phyloP scores from a whole-genome alignment of 2,113 vertebrate genomes.

The Zosterops borbonicus region DNA sequence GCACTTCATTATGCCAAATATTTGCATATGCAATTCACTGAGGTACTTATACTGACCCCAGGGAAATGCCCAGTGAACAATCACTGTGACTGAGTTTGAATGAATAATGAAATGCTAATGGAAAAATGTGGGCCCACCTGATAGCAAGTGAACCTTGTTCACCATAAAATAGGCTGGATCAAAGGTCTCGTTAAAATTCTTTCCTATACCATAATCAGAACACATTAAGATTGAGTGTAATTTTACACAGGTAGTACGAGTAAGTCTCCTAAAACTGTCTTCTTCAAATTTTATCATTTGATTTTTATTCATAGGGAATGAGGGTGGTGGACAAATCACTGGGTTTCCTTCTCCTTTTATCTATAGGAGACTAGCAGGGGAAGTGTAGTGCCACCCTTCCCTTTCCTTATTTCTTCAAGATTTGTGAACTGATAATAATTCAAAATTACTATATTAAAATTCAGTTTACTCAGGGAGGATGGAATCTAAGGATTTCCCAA shows the following conservation, averaged over 20 bases:
- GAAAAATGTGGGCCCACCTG: background rate
- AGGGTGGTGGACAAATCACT: background rate
- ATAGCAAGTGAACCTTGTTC: constrained; percentile 3
- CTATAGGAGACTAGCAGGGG: background rate
- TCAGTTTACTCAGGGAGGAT: background rate
- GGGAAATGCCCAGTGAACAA: background rate
- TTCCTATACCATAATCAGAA: background rate
- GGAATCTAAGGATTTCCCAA: background rate
- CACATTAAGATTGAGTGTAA: background rate
- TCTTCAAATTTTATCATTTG: background rate
- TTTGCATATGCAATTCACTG: constrained; percentile 21
- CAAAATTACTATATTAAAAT: background rate
- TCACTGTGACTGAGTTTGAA: background rate
- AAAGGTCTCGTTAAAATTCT: background rate
- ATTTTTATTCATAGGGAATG: background rate
- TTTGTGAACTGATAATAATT: constrained; percentile 2
- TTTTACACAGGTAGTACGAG: background rate
- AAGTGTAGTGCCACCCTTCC: constrained; percentile 23
- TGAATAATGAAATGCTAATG: constrained; percentile 15
- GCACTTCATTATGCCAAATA: background rate
- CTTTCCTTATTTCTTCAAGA: constrained; percentile 42
- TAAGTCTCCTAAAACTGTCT: background rate
- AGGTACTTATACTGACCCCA: background rate
- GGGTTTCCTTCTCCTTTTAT: background rate
- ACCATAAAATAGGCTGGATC: background rate